Percentiles rank a stretch among this genome's conserved stretches.
These are phyloP conservation scores for Salvelinus fontinalis DNA, from an alignment of 2,113 vertebrate genomes.

Conservation along the genomic window DNA sequence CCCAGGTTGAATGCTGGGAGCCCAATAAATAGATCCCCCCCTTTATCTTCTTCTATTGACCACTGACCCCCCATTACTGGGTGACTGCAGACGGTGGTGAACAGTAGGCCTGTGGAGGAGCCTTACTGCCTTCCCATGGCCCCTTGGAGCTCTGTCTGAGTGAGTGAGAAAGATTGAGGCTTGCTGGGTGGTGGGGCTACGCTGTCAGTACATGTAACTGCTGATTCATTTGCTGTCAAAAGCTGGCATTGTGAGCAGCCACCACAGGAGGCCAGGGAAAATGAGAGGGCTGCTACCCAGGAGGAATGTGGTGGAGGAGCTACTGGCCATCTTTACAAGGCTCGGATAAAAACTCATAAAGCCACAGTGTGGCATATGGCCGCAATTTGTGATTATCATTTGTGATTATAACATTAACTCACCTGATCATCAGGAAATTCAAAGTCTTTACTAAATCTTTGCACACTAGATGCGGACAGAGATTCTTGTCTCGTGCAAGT, in stretches of 20 bases:
- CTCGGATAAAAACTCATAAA: conserved; percentile 23
- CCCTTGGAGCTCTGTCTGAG: conserved; percentile 24
- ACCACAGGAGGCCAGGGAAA: conserved; percentile 56
- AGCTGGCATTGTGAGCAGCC: conserved; percentile 71
- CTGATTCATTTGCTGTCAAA: conserved; percentile 79
- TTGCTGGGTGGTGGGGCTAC: conserved; percentile 41
- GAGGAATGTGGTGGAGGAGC: conserved; percentile 52
- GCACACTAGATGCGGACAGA: conserved; percentile 27
- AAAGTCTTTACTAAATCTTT: conserved; percentile 39
- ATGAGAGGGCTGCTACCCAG: conserved; percentile 34
- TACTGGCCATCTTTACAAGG: conserved; percentile 39
- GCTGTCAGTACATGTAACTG: conserved; percentile 74
- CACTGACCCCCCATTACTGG: conserved; percentile 73
- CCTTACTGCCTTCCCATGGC: conserved; percentile 69
- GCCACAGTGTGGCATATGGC: not conserved
- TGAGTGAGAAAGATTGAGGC: no score
- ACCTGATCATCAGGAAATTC: conserved; percentile 63
- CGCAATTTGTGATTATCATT: not conserved
- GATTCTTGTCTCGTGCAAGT: conserved; percentile 42
- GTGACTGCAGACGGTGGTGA: conserved; percentile 62
- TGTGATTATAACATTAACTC: conserved; percentile 28
- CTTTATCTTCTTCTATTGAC: conserved; percentile 72
- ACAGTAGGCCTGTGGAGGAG: conserved; percentile 61
- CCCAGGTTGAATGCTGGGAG: conserved; percentile 56
- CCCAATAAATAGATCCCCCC: conserved; percentile 58